Evolutionary conservation across 1,140 invertebrate genomes (phyloP), one percentile per base, ranked within the genome.

Genomic region (Polypedilum vanderplanki): DNA sequence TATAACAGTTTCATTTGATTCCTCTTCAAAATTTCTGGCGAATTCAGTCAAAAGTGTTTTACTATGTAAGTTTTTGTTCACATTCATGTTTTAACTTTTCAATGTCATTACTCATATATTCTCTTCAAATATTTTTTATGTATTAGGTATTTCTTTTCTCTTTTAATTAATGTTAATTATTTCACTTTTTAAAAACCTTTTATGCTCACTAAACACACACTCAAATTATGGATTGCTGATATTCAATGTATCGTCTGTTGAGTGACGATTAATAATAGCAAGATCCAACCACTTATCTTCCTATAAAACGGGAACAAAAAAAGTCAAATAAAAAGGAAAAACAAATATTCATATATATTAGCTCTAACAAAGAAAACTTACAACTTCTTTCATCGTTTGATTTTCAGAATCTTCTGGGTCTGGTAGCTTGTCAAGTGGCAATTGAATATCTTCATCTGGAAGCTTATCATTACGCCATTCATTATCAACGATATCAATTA

Each of bases 321-420:
- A 12, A 75, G 7, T 64, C n/a, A 20, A 15, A 75, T 40, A n/a
- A 67, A 10, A n/a, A n/a, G n/a, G n/a, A n/a, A n/a, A n/a, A n/a
- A n/a, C n/a, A n/a, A n/a, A n/a, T n/a, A n/a, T n/a, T n/a, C n/a
- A n/a, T n/a, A n/a, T n/a, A n/a, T n/a, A n/a, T n/a, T n/a, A n/a
- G n/a, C n/a, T n/a, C n/a, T n/a, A n/a, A n/a, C n/a, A n/a, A n/a
- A n/a, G n/a, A n/a, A n/a, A 15, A 57, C 8, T 79, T 77, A 82
- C 93, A 79, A 96, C 91, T 82, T 98, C 94, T 80, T 91, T 93
- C 0, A 97, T 83, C 3, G 94, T 97, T 80, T 96, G 89, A 79
- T 93, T 91, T 57, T 93, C 93, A 80, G 94, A 94, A 80, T 98
- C 95, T 83, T 98, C 96, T 1, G 93, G 93, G 85, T 97, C 95